Conservation (phyloP, 2,888 invertebrate genomes). For the Philonicus albiceps region DNA sequence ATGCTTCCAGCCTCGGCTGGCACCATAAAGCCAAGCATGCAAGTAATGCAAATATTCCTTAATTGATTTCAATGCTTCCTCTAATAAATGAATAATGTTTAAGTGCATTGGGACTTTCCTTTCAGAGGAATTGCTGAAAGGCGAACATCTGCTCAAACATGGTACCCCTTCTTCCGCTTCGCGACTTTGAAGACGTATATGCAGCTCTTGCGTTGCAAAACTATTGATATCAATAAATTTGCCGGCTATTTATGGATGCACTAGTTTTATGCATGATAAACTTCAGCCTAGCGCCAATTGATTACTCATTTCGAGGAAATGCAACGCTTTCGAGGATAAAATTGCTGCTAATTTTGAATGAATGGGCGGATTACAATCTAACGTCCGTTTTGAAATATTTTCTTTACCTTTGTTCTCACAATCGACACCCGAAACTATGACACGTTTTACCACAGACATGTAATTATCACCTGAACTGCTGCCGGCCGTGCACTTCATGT, state of each 20-base stretch:
- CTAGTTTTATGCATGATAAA: conserved; percentile 33
- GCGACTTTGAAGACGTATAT: background rate
- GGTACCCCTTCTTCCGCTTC: background rate
- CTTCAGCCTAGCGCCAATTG: background rate
- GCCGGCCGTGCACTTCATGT: conserved; percentile 54
- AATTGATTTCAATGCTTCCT: background rate
- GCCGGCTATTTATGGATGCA: conserved; percentile 25
- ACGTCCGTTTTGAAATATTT: background rate
- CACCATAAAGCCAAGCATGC: background rate
- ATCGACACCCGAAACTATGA: conserved; percentile 53
- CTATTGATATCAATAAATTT: conserved; percentile 30
- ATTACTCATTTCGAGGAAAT: conserved; percentile 5
- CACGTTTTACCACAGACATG: conserved; percentile 61
- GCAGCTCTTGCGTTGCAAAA: background rate
- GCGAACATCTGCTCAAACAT: background rate
- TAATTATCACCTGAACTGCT: conserved; percentile 61
- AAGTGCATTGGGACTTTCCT: background rate
- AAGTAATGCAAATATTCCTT: background rate
- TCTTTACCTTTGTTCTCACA: conserved; percentile 51
- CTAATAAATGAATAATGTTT: background rate
- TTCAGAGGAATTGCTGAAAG: background rate
- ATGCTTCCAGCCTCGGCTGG: background rate
- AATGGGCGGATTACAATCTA: background rate
- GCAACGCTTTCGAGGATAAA: background rate
- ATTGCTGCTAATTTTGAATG: background rate